Base-by-base conservation (phyloP, 37 sponge, comb jelly and placozoan genomes). In the Cliona cf. orientalis region DNA sequence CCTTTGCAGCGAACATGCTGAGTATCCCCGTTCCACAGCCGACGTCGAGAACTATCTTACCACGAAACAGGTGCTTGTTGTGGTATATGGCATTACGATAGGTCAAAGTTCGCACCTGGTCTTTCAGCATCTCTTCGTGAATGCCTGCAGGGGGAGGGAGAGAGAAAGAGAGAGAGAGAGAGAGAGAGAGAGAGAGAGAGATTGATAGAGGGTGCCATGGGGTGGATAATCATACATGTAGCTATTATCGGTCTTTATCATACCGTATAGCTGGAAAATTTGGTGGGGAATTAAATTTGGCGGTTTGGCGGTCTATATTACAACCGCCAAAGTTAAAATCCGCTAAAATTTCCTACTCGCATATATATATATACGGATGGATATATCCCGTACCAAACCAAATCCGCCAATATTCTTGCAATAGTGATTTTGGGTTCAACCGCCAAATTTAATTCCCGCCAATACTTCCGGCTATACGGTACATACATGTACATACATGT, bases 11-110 rank as follows among this genome's bases (percentile, higher is more conserved):
- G 43, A 96, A 96, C 94, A 98, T 89, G 59, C 91, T 88, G 84
- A 98, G 93, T 42, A 98, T 98, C 11, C 96, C 99, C 32, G 96
- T 98, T 0, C 99, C 99, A 84, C 99, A 98, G 23, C 99, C 99
- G 28, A 98, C 96, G 65, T 98, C 99, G 37, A 98, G 83, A 22
- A 98, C 94, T 0, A 90, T 82, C 81, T 95, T 95, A 56, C 84
- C 99, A 31, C 70, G 72, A 82, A 98, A 95, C 71, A 98, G 86
- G 65, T 98, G 99, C 75, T 86, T 95, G 92, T 98, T 98, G 85
- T 96, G 91, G 44, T 90, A 88, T 75, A 98, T 95, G 69, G 94
- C 84, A 62, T 95, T 91, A 14, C 94, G 84, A 83, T 98, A 98
- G 35, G 99, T 98, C 37, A 93, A 59, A 12, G 96, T 98, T 12